phyloP scores from a whole-genome alignment of 1,140 invertebrate species.

The Babylonia areolata region DNA sequence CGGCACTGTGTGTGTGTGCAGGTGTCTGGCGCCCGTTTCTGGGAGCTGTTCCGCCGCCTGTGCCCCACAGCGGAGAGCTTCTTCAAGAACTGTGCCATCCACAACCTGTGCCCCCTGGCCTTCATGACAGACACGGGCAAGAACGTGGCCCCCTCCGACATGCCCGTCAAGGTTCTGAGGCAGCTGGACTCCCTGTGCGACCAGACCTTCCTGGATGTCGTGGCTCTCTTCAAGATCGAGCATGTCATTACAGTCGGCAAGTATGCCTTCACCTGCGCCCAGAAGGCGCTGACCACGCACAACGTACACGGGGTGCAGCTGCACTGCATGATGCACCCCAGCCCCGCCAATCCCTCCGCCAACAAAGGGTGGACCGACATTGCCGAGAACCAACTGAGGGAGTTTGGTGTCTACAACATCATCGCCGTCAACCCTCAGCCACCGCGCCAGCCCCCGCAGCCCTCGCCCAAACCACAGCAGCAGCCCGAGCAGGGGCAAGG shows the following conservation, averaged over 20 bases:
- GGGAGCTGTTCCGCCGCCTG: slow-evolving; percentile 85
- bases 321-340: slow-evolving; percentile 87
- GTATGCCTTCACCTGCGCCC: slow-evolving; percentile 85
- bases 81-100: slow-evolving; percentile 87
- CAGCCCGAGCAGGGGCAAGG: too few species aligned
- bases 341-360: slow-evolving; percentile 84
- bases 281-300: slow-evolving; percentile 80
- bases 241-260: slow-evolving; percentile 88
- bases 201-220: slow-evolving; percentile 80
- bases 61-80: slow-evolving; percentile 86
- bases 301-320: slow-evolving; percentile 79
- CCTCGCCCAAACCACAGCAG: background rate
- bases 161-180: slow-evolving; percentile 78
- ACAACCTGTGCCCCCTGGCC: slow-evolving; percentile 93
- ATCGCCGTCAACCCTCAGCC: slow-evolving; percentile 41
- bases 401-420: slow-evolving; percentile 83
- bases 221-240: slow-evolving; percentile 84
- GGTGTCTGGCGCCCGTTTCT: slow-evolving; percentile 89
- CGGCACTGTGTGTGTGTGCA: slow-evolving; percentile 43
- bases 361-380: slow-evolving; percentile 89
- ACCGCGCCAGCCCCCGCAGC: slow-evolving; percentile 36
- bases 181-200: slow-evolving; percentile 82
- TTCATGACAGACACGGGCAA: slow-evolving; percentile 86
- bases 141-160: slow-evolving; percentile 90
- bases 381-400: slow-evolving; percentile 81